Percentiles rank a stretch among this genome's conserved stretches.
These are phyloP conservation scores for Drosophila birchii DNA, from an alignment of 2,888 invertebrate species.

Conservation along the genomic window DNA sequence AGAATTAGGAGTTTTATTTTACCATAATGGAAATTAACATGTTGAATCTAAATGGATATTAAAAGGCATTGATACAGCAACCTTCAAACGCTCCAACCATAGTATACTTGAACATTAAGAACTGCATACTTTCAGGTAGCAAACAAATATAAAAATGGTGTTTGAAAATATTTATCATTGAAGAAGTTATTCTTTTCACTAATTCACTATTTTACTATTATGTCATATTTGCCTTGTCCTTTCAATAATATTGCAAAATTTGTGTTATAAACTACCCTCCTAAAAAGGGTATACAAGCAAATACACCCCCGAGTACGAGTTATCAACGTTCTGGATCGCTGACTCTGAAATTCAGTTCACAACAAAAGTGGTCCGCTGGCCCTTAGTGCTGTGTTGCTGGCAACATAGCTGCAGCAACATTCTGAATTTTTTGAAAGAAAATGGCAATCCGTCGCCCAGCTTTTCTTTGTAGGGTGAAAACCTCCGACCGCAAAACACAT, in stretches of 20 bases:
- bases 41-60: not conserved
- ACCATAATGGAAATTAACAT: not conserved
- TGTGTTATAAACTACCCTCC: not conserved
- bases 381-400: not conserved
- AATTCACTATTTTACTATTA: too few species aligned
- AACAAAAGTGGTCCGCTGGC: too few species aligned
- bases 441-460: not conserved
- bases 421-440: not conserved
- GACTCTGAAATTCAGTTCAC: not conserved
- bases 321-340: not conserved
- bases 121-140: not conserved
- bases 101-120: not conserved
- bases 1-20: not conserved
- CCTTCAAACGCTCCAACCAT: not conserved
- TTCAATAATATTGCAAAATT: not conserved
- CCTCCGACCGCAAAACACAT: not conserved
- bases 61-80: not conserved
- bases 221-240: not conserved
- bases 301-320: not conserved
- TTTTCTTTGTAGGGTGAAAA: conserved; percentile 1
- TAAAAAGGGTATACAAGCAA: not conserved
- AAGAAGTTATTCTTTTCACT: not conserved
- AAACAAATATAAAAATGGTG: not conserved
- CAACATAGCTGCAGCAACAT: conserved; percentile 14
- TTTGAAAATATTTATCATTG: not conserved